Base-by-base conservation (phyloP, 2,113 vertebrate species). In the Tetraodon nigroviridis region DNA sequence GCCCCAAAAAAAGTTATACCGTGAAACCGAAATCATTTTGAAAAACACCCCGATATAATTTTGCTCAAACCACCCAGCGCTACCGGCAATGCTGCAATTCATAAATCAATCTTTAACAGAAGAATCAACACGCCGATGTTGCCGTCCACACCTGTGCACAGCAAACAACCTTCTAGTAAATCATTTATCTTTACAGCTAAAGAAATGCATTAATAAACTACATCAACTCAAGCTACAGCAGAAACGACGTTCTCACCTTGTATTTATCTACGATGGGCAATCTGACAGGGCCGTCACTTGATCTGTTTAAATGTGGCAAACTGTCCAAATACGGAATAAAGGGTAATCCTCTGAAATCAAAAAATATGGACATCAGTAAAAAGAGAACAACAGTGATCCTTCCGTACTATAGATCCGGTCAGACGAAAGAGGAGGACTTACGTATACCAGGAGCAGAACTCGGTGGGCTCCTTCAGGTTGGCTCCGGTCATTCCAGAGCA, bases 231-330 rank as follows among this genome's bases (percentile, higher is more conserved):
- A 46, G n/a, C 14, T 6, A 3, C 3, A 46, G 15, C 24, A 27
- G 15, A 2, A 7, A 13, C 7, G 15, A 46, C 5, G 55, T 1
- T 12, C 55, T 67, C 89, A 99, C 97, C 94, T 98, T 98, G 78
- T 99, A 99, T 77, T 99, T 99, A 87, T 99, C 97, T 75, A 99
- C 96, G 62, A 99, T 99, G 75, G 97, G 94, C 90, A 99, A 92
- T 84, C 97, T 92, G 86, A 98, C 92, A 32, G 96, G 97, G 79
- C 97, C 97, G 61, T 96, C 94, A 64, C 86, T 90, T 67, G 95
- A 93, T 90, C 97, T 93, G 88, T 89, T 93, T 83, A 96, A 94
- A 84, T 90, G 92, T 93, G 97, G 94, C 94, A 99, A 90, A 85
- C 93, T 95, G 88, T 98, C 97, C 91, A 99, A 87, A 88, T 99